Evolutionary conservation across 2,888 invertebrate species (phyloP).

Genomic region (Chloroclysta siterata): DNA sequence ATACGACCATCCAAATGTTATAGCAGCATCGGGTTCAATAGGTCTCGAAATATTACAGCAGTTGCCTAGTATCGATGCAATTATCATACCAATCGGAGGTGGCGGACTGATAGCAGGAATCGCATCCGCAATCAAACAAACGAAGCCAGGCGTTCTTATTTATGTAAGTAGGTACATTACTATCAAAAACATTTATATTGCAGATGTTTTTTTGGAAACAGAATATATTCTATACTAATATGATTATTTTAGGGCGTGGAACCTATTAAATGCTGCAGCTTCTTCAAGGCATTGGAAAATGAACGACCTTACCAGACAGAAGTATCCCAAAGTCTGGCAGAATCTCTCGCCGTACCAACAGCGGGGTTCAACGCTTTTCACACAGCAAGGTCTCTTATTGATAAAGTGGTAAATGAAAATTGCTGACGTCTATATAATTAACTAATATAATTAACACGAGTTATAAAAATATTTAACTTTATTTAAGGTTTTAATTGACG

Average conservation of each 20-base stretch:
- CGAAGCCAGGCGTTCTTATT: slow-evolving; percentile 90
- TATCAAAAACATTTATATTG: neutral
- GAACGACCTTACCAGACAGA: slow-evolving; percentile 52
- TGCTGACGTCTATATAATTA: too few species aligned
- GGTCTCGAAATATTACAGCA: slow-evolving; percentile 95
- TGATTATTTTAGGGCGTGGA: slow-evolving; percentile 55
- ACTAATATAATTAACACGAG: too few species aligned
- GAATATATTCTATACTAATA: neutral
- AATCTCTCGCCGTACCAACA: slow-evolving; percentile 52
- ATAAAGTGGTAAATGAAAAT: slow-evolving; percentile 57
- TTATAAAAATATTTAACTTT: neutral
- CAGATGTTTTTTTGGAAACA: neutral
- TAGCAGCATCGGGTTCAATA: slow-evolving; percentile 96
- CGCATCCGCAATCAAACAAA: slow-evolving; percentile 91
- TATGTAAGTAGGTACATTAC: slow-evolving; percentile 87
- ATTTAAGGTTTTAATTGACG: slow-evolving; percentile 87
- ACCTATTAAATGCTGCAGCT: slow-evolving; percentile 55
- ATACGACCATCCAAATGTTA: slow-evolving; percentile 95
- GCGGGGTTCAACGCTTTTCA: slow-evolving; percentile 64
- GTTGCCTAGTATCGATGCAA: slow-evolving; percentile 91
- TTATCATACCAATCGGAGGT: slow-evolving; percentile 95
- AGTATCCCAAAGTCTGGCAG: slow-evolving; percentile 44
- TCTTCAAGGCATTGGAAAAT: slow-evolving; percentile 63
- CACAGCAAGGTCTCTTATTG: slow-evolving; percentile 58
- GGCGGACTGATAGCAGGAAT: slow-evolving; percentile 95